Base-by-base conservation (phyloP, 2,113 vertebrate genomes). In the Festucalex cinctus region DNA sequence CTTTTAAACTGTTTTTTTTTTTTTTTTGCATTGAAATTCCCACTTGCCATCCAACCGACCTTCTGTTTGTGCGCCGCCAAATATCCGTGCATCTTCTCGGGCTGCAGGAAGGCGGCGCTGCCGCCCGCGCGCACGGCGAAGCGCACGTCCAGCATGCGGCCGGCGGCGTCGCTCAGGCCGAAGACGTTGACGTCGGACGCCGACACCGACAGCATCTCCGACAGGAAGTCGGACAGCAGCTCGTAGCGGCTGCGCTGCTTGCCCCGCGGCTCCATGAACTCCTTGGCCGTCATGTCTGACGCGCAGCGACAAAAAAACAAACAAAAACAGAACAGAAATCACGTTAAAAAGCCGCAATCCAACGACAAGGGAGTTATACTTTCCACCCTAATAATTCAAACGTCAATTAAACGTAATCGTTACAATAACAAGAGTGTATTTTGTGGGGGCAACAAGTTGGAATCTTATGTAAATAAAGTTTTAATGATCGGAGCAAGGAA, bases 11-110 rank as follows among this genome's bases (percentile, higher is more conserved):
- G 12, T 10, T 39, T 9, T 39, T 39, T 10, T 10, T 2, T 1
- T 12, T 39, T 12, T 13, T 41, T 41, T 41, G 10, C 10, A 41
- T 12, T 44, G 1, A 3, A 44, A 44, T 14, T 44, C 43, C 6
- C 37, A 9, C 1, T 13, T 41, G 9, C 39, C n/a, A 3, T 20
- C 48, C 20, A 51, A 57, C 13, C 14, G 6, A 93, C 92, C 90
- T 92, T 92, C 69, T 92, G 90, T 69, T 91, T 93, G 81, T 93
- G 91, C 16, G 89, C 91, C 0, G 90, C 92, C 65, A 95, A 76
- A 75, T 94, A 92, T 0, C 91, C 92, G 0, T 93, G 92, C 63
- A 94, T 83, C 37, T 92, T 93, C 88, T 95, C 93, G 0, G 91
- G 88, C 82, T 89, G 92, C 28, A 92, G 87, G 81, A 91, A 93